Evolutionary conservation across 1,140 invertebrate genomes (phyloP).

Genomic region (Platyscapa corneri): DNA sequence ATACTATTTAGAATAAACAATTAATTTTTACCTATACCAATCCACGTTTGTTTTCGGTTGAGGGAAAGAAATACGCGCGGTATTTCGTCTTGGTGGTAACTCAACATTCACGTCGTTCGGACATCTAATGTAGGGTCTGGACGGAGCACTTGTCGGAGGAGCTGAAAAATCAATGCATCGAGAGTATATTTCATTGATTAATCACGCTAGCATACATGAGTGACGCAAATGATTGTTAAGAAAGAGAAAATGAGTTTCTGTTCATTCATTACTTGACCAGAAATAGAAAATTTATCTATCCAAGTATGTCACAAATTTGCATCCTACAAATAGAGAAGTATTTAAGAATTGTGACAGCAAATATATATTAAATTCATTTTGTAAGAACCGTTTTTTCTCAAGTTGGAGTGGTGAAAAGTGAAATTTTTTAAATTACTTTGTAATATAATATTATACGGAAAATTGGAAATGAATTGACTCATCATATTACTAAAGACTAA

Average conservation of each 20-base stretch:
- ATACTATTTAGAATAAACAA: background rate
- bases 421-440: background rate
- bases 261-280: background rate
- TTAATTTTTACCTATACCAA: constrained; percentile 74
- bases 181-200: constrained; percentile 6
- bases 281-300: constrained; percentile 20
- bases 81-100: constrained; percentile 74
- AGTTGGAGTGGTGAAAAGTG: background rate
- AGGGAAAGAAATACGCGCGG: constrained; percentile 77
- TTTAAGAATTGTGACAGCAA: background rate
- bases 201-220: background rate
- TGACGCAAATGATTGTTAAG: background rate
- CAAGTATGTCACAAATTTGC: background rate
- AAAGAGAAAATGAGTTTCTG: background rate
- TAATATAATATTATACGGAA: background rate
- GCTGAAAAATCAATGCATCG: constrained; percentile 28
- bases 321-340: background rate
- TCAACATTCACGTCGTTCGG: constrained; percentile 77
- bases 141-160: background rate
- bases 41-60: constrained; percentile 81
- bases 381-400: too few species aligned
- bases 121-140: constrained; percentile 79
- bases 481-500: too few species aligned
- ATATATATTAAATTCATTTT: background rate
- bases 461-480: too few species aligned